phyloP scores from a whole-genome alignment of 2,797 vertebrate genomes.

The Sphaeramia orbicularis region DNA sequence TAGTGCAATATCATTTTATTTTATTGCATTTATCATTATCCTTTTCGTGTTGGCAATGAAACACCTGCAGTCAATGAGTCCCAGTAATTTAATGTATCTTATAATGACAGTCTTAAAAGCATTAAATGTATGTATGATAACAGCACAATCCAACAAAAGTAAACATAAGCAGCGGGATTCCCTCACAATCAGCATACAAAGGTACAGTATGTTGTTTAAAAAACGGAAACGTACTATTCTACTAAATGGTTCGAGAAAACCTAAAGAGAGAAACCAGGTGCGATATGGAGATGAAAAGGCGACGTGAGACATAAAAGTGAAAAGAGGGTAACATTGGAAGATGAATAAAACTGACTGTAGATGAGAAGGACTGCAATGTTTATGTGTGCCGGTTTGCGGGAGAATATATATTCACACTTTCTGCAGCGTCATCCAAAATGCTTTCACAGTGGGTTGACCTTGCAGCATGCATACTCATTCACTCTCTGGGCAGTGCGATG shows the following conservation, averaged over 20 bases:
- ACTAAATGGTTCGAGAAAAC: slow-evolving; percentile 22
- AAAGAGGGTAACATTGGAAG: not conserved
- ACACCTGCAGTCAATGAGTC: too few species aligned
- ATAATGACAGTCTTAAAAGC: too few species aligned
- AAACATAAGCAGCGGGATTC: too few species aligned
- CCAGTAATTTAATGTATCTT: too few species aligned
- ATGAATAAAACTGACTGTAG: slow-evolving; percentile 8
- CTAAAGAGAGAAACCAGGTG: not conserved
- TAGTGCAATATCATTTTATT: too few species aligned
- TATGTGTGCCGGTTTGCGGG: slow-evolving; percentile 1
- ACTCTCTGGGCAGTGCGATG: slow-evolving; percentile 31
- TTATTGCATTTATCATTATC: too few species aligned
- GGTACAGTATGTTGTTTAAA: too few species aligned
- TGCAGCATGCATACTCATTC: slow-evolving; percentile 48
- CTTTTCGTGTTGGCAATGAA: too few species aligned
- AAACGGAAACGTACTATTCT: not conserved
- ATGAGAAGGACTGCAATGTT: slow-evolving; percentile 10
- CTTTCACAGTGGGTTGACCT: slow-evolving; percentile 59
- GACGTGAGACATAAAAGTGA: not conserved
- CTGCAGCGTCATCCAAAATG: slow-evolving; percentile 60
- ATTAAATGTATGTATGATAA: too few species aligned
- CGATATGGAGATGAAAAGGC: slow-evolving; percentile 2
- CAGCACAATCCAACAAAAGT: too few species aligned
- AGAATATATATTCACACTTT: slow-evolving; percentile 48
- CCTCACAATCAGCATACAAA: too few species aligned